phyloP scores from a whole-genome alignment of 2,888 invertebrate genomes.

The Oeneis ivallda region DNA sequence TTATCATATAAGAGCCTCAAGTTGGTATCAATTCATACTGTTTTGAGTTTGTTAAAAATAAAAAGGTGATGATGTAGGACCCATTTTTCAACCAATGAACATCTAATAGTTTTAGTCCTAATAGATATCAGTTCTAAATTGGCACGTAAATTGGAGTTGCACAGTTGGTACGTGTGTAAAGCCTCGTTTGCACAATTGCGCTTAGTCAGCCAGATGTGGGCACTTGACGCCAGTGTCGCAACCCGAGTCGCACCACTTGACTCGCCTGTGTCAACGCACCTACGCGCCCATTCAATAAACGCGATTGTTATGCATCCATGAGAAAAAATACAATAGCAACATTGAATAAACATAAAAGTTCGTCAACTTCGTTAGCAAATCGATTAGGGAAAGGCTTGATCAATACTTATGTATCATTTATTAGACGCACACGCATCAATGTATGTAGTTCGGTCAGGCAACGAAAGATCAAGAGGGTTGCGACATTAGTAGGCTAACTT shows the following conservation, averaged over 20 bases:
- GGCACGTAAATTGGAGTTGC: neutral
- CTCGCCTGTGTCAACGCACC: constrained; percentile 62
- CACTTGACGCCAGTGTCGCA: constrained; percentile 42
- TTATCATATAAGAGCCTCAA: too few relatives aligned
- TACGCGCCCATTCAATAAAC: constrained; percentile 43
- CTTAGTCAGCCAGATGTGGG: constrained; percentile 48
- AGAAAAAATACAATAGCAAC: constrained; percentile 22
- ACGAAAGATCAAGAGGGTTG: neutral
- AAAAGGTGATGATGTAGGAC: too few relatives aligned
- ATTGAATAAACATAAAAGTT: constrained; percentile 21
- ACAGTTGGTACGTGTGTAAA: constrained; percentile 13
- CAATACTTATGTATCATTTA: constrained; percentile 8
- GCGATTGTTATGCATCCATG: constrained; percentile 28
- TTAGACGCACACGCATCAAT: constrained; percentile 40
- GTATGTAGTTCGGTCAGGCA: neutral
- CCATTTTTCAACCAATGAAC: too few relatives aligned
- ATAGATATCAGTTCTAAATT: neutral
- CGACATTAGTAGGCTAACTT: too few relatives aligned
- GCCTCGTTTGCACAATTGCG: constrained; percentile 43
- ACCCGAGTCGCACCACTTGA: constrained; percentile 57
- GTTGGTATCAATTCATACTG: too few relatives aligned
- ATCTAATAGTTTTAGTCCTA: too few relatives aligned
- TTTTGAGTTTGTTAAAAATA: too few relatives aligned
- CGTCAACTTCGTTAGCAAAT: constrained; percentile 16
- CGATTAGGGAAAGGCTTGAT: constrained; percentile 16